These are phyloP conservation scores for Pyrrhosoma nymphula DNA, from an alignment of 2,888 invertebrate genomes.

Conservation along the genomic window DNA sequence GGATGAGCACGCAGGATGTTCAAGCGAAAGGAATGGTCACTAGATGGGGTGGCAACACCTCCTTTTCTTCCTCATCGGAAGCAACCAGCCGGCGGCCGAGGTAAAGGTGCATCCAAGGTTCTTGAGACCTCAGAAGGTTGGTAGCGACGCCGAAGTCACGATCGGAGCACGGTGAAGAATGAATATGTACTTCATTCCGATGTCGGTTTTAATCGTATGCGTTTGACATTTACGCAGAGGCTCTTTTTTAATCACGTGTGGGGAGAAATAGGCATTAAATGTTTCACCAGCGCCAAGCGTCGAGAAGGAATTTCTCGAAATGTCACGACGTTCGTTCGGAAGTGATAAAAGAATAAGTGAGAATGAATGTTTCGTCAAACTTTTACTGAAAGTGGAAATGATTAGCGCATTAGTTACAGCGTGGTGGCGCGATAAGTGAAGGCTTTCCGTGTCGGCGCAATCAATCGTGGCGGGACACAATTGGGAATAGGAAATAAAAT, in stretches of 20 bases:
- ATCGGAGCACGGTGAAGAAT: constrained; percentile 13
- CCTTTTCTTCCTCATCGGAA: background rate
- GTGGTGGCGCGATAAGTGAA: background rate
- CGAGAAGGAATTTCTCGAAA: background rate
- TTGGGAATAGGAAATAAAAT: background rate
- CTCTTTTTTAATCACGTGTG: background rate
- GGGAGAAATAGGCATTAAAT: constrained; percentile 2
- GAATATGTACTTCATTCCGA: constrained; percentile 49
- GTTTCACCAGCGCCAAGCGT: background rate
- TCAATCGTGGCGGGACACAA: background rate
- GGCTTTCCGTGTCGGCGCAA: background rate
- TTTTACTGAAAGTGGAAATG: background rate
- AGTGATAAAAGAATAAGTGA: background rate
- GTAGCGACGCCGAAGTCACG: constrained; percentile 40
- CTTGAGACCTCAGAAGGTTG: background rate
- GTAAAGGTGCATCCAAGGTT: constrained; percentile 41
- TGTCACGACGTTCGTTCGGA: constrained; percentile 2
- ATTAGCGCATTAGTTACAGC: background rate
- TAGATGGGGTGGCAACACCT: background rate
- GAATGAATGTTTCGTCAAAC: constrained; percentile 14
- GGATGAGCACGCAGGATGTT: background rate
- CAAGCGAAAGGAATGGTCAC: background rate
- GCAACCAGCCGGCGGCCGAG: background rate
- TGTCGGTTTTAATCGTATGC: constrained; percentile 49
- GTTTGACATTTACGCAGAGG: constrained; percentile 54